phyloP scores from a whole-genome alignment of 2,113 vertebrate species.

The Chinchilla lanigera region DNA sequence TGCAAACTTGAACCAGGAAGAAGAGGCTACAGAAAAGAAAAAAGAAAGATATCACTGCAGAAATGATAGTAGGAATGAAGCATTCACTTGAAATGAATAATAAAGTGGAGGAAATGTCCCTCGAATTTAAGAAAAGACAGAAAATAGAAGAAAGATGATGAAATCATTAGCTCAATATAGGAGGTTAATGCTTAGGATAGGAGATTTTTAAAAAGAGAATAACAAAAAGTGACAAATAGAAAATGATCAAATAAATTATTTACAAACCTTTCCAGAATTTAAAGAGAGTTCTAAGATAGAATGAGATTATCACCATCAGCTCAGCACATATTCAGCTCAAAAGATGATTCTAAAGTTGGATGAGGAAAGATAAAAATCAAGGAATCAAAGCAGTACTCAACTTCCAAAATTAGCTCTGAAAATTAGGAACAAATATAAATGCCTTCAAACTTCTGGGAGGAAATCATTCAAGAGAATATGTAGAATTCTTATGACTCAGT shows the following conservation, averaged over 20 bases:
- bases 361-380: background rate
- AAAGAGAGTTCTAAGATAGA: background rate
- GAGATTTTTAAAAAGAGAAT: background rate
- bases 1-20: background rate
- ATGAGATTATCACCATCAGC: background rate
- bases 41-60: background rate
- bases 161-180: background rate
- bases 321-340: background rate
- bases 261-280: slow-evolving; percentile 5
- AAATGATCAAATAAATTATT: slow-evolving; percentile 28
- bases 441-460: background rate
- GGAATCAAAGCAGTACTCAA: background rate
- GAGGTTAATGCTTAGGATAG: background rate
- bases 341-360: background rate
- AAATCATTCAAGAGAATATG: background rate
- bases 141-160: background rate
- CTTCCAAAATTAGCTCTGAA: background rate
- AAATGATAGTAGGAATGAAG: background rate
- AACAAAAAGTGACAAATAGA: background rate
- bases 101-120: background rate
- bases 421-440: background rate
- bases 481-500: background rate
- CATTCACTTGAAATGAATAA: background rate
- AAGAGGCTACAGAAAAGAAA: background rate
- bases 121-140: background rate